Evolutionary conservation across 1,140 invertebrate genomes (phyloP), one percentile per base, ranked within the genome.

Genomic region (Tetragnatha versicolor): DNA sequence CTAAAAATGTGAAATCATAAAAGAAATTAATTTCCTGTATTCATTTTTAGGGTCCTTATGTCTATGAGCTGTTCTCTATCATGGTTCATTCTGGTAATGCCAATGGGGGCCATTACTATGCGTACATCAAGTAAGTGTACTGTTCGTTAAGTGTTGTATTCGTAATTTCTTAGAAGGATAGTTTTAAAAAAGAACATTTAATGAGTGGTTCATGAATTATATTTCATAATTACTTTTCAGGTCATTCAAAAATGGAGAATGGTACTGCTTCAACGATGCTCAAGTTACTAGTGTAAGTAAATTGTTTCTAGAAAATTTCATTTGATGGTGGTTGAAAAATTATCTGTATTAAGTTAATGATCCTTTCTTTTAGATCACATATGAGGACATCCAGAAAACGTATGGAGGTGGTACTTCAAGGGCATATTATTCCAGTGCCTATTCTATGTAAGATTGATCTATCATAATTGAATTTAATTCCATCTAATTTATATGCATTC

Each of bases 31-130:
- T n/a, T n/a, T n/a, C 2, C 12, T 70, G 0, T 51, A 29, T 70
- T 2, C 10, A 60, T 42, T 83, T 82, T 33, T 81, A 87, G 84
- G 93, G 93, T 17, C 92, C 92, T 1, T 93, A 93, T 84, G 85
- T 91, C 12, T 97, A 97, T 86, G 93, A 97, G 84, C 86, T 97
- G 17, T 97, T 95, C 84, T 94, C 93, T 12, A 94, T 97, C 42
- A 95, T 97, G 93, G 93, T 97, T 66, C 95, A 97, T 86, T 94
- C 93, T 37, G 95, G 95, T 7, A 94, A 92, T 87, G 94, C 94
- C 0, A 92, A 92, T 53, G 94, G 94, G 33, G 95, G 95, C 1
- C 95, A 97, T 86, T 97, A 97, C 86, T 97, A 95, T 85, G 94
- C 94, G 22, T 96, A 96, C 82, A 95, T 97, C 51, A 96, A 95